Evolutionary conservation across 1,140 invertebrate genomes (phyloP).

Genomic region (Trialeurodes vaporariorum): DNA sequence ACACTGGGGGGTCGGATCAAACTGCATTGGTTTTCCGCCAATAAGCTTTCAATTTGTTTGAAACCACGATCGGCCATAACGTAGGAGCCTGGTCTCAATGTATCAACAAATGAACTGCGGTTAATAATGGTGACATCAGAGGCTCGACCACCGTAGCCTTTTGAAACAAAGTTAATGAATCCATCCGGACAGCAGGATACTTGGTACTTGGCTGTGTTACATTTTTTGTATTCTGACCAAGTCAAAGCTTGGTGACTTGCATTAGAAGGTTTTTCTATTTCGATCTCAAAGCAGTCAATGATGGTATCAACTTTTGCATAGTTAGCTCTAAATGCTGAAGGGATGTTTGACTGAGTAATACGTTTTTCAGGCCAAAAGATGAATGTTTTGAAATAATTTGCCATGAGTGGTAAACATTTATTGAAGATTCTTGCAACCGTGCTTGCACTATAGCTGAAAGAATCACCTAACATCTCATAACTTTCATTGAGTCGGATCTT

Average conservation of each 20-base stretch:
- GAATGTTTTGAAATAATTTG: too few species aligned
- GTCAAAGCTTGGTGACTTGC: conserved; percentile 21
- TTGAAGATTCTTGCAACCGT: too few species aligned
- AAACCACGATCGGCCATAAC: conserved; percentile 35
- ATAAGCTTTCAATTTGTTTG: conserved; percentile 29
- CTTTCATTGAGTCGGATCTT: too few species aligned
- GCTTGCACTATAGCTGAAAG: too few species aligned
- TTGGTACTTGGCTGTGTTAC: conserved; percentile 34
- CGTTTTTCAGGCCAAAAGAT: too few species aligned
- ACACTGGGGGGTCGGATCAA: conserved; percentile 35
- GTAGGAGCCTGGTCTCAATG: conserved; percentile 19
- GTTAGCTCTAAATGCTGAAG: too few species aligned
- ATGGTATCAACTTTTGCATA: conserved; percentile 10
- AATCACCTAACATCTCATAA: too few species aligned
- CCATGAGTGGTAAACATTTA: too few species aligned
- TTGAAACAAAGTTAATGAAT: conserved; percentile 34
- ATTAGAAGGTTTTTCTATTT: conserved; percentile 21
- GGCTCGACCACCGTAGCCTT: conserved; percentile 32
- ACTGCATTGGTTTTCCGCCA: conserved; percentile 24
- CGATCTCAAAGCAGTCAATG: conserved; percentile 14
- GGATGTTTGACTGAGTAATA: too few species aligned
- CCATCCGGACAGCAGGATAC: conserved; percentile 34
- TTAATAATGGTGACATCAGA: conserved; percentile 31
- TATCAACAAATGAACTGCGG: conserved; percentile 27
- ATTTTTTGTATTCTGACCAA: conserved; percentile 32